Percentiles rank a stretch among this genome's conserved stretches.
phyloP scores from a whole-genome alignment of 2,888 invertebrate species.

The Blastobasis adustella region DNA sequence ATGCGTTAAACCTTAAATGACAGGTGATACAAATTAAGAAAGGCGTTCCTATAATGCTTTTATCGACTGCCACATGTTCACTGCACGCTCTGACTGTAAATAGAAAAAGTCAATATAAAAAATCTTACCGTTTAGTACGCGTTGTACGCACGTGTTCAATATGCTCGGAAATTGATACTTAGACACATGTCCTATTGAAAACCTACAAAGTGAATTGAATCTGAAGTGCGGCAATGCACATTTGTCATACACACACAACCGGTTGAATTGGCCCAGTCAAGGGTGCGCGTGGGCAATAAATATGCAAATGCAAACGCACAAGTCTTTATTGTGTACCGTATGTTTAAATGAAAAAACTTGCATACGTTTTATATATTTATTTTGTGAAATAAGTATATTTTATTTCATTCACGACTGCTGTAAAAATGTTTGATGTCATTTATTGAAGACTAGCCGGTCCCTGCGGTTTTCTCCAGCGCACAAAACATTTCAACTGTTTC shows the following conservation, averaged over 20 bases:
- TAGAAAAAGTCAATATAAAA: constrained; percentile 14
- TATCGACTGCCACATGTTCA: constrained; percentile 28
- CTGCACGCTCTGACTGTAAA: constrained; percentile 20
- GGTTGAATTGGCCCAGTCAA: constrained; percentile 35
- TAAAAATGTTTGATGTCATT: too few relatives aligned
- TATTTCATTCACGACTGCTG: too few relatives aligned
- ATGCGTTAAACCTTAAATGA: constrained; percentile 12
- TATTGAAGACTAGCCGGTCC: too few relatives aligned
- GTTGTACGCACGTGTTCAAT: constrained; percentile 29
- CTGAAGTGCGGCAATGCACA: constrained; percentile 22
- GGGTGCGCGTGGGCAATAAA: constrained; percentile 44
- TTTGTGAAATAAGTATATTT: too few relatives aligned
- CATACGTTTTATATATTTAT: too few relatives aligned
- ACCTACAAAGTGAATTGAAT: constrained; percentile 25
- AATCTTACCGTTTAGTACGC: constrained; percentile 17
- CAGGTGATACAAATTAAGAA: constrained; percentile 27
- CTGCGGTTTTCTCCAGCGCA: too few relatives aligned
- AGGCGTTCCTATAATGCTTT: constrained; percentile 11
- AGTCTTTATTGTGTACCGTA: too few relatives aligned
- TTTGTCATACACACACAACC: constrained; percentile 27
- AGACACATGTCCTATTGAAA: constrained; percentile 28
- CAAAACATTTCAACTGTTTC: too few relatives aligned
- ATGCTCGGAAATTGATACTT: constrained; percentile 32
- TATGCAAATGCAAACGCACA: constrained; percentile 35
- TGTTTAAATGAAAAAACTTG: too few relatives aligned